These are phyloP conservation scores for Cynoglossus semilaevis DNA, from an alignment of 2,113 vertebrate species.

Conservation along the genomic window DNA sequence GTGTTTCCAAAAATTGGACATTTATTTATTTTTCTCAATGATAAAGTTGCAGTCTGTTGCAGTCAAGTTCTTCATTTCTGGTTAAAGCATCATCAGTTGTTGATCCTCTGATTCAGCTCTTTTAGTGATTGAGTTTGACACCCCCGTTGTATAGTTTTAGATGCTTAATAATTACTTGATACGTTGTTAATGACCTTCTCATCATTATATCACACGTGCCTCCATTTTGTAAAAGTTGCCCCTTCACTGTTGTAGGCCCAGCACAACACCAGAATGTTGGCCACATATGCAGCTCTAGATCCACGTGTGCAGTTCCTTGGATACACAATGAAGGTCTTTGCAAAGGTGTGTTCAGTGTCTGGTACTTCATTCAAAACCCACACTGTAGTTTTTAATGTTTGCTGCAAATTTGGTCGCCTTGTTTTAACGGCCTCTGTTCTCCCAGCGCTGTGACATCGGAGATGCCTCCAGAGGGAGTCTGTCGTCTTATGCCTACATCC, in stretches of 20 bases:
- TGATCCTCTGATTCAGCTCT: no score
- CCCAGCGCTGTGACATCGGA: conserved; percentile 95
- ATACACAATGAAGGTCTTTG: conserved; percentile 98
- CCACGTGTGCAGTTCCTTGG: conserved; percentile 92
- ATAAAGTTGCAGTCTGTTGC: no score
- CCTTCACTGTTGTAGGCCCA: conserved; percentile 80
- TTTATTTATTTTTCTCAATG: no score
- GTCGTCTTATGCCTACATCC: conserved; percentile 98
- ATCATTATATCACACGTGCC: no score
- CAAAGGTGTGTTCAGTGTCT: conserved; percentile 78
- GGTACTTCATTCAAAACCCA: neutral
- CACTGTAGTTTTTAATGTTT: neutral
- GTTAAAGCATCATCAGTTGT: no score
- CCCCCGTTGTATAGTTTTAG: no score
- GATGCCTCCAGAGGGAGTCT: conserved; percentile 97
- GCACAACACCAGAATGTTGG: conserved; percentile 97
- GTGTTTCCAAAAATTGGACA: no score
- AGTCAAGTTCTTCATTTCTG: no score
- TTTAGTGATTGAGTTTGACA: no score
- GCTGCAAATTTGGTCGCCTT: neutral
- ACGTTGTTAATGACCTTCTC: no score
- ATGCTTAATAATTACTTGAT: no score
- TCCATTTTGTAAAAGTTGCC: neutral
- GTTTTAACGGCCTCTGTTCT: conserved; percentile 30
- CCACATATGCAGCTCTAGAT: conserved; percentile 94